A percentile compares a stretch with the other conserved stretches of the same genome.
These are phyloP conservation scores for Numida meleagris DNA, from an alignment of 2,113 vertebrate genomes.

Conservation along the genomic window DNA sequence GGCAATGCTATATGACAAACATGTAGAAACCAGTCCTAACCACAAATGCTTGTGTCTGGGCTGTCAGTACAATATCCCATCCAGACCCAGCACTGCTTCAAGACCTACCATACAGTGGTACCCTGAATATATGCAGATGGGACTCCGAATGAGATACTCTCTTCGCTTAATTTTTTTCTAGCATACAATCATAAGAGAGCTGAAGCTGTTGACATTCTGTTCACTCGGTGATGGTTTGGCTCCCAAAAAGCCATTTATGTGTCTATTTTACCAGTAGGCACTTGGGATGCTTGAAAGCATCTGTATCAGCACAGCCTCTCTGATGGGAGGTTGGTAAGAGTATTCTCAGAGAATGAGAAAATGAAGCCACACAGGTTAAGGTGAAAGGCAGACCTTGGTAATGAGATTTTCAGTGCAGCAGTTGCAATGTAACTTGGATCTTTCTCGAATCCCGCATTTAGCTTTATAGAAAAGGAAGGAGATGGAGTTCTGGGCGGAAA, in stretches of 20 bases:
- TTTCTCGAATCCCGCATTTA: neutral
- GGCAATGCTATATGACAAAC: fast-evolving
- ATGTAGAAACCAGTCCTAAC: neutral
- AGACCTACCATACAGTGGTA: fast-evolving
- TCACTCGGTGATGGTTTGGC: neutral
- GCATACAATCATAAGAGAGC: fast-evolving
- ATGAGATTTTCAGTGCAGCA: neutral
- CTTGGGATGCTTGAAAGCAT: neutral
- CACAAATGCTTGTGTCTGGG: neutral
- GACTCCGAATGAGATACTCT: neutral
- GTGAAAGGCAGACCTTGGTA: neutral
- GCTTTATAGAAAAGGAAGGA: neutral
- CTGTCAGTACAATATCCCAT: neutral
- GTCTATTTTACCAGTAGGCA: neutral
- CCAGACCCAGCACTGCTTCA: neutral
- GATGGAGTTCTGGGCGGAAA: neutral
- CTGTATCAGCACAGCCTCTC: neutral
- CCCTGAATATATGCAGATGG: neutral
- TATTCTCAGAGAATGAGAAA: neutral
- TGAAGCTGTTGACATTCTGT: neutral
- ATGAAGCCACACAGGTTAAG: neutral
- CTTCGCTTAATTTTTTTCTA: neutral
- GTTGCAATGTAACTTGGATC: neutral
- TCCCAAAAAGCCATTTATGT: neutral
- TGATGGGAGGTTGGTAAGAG: neutral